Evolutionary conservation across 2,888 invertebrate species (phyloP), one percentile per base, ranked within the genome.

Genomic region (Drosophila histrio): DNA sequence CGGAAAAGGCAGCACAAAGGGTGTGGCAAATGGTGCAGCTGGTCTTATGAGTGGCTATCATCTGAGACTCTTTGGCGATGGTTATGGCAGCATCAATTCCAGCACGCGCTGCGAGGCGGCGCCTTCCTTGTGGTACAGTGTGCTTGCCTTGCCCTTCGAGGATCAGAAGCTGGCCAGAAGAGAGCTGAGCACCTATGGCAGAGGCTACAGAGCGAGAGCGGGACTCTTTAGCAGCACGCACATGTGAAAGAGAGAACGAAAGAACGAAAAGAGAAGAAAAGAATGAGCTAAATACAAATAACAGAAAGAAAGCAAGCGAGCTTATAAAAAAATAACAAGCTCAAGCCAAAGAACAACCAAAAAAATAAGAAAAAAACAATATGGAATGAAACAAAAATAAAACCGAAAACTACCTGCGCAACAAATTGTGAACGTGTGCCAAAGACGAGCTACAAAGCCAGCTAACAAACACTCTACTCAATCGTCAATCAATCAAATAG

Each of bases 161-260:
- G 97, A 97, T 93, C 97, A 97, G 93, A 97, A 97, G 92, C 95
- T 97, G 89, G 97, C 96, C 85, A 93, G 97, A 90, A 94, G 97
- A 74, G 97, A 97, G 93, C 93, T 94, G 82, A 93, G 92, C 87
- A 93, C 92, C 65, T 93, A 92, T 79, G 93, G 93, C 78, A 92
- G 92, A 63, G 92, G 92, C 79, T 93, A 93, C 90, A 95, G 96
- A 89, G 95, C 94, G 79, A 94, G 96, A 88, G 97, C 97, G 87
- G 97, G 97, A 90, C 96, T 96, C 93, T 97, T 97, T 94, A 97
- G 97, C 93, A 97, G 96, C 93, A 96, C 96, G 24, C 81, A 79
- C 65, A 77, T 70, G 79, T 82, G 41, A 64, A 36, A 41, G 13
- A 26, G 24, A 53, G 13, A 44, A 11, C 30, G 13, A 19, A 57